These are phyloP conservation scores for Enteromius treurensis DNA, from an alignment of 2,797 vertebrate species.

Conservation along the genomic window DNA sequence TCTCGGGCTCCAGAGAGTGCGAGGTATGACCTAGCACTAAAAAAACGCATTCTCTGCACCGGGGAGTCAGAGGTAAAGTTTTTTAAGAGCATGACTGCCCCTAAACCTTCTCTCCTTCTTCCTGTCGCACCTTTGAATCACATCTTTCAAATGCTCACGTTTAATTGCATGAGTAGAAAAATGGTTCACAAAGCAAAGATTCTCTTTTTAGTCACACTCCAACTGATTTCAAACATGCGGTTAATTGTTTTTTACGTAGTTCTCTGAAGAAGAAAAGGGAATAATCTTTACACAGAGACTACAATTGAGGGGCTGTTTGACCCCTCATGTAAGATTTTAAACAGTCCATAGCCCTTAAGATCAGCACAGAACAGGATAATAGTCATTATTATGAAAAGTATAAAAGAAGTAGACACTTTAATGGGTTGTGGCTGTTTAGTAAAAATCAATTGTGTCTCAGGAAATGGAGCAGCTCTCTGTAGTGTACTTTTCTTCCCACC, in stretches of 20 bases:
- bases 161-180: background rate
- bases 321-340: background rate
- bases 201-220: background rate
- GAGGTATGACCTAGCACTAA: constrained; percentile 91
- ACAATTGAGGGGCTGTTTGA: background rate
- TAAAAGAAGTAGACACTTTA: background rate
- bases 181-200: background rate
- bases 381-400: background rate
- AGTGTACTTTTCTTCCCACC: background rate
- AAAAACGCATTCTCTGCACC: constrained; percentile 84
- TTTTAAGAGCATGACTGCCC: constrained; percentile 41
- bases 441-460: background rate
- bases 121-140: background rate
- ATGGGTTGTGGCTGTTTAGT: background rate
- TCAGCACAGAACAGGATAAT: background rate
- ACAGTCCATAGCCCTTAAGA: background rate
- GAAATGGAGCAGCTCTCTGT: background rate
- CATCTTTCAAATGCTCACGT: constrained; percentile 11
- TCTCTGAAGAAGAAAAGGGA: background rate
- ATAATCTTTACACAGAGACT: background rate
- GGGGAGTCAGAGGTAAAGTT: constrained; percentile 71
- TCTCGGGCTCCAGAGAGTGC: constrained; percentile 97
- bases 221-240: background rate
- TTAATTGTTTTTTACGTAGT: background rate
- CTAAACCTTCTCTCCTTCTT: background rate